These are phyloP conservation scores for Octomys mimax DNA, from an alignment of 2,797 vertebrate genomes.

Conservation along the genomic window DNA sequence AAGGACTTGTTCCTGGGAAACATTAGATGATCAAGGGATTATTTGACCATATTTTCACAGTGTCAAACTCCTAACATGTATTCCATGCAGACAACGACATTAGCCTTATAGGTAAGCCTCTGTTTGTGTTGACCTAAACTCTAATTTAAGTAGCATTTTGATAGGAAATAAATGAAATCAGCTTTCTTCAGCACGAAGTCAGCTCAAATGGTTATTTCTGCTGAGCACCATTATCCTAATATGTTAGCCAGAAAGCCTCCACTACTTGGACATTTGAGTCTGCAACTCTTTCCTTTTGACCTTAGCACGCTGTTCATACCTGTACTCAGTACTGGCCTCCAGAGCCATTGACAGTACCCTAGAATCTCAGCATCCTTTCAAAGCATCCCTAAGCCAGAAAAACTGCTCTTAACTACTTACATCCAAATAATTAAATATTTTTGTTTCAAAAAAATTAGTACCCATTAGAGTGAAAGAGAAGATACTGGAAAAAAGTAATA, in stretches of 20 bases:
- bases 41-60: conserved; percentile 1
- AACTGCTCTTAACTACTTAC: background rate
- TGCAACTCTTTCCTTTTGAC: background rate
- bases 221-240: background rate
- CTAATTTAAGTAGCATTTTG: conserved; percentile 11
- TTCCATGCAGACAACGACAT: background rate
- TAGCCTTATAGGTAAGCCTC: background rate
- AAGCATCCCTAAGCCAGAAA: background rate
- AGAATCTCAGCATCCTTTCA: background rate
- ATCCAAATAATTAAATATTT: background rate
- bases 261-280: background rate
- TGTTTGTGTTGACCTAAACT: background rate
- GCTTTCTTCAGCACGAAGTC: background rate
- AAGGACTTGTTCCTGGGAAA: background rate
- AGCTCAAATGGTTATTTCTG: background rate
- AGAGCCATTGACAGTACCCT: background rate
- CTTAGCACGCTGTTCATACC: background rate
- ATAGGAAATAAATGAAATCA: conserved; percentile 44
- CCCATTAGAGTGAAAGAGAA: background rate
- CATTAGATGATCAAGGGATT: background rate
- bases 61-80: background rate
- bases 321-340: background rate
- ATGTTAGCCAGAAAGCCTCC: conserved; percentile 1
- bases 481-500: background rate
- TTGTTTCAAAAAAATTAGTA: background rate